phyloP scores from a whole-genome alignment of 2,888 invertebrate genomes.

The Drosophila lacicola region DNA sequence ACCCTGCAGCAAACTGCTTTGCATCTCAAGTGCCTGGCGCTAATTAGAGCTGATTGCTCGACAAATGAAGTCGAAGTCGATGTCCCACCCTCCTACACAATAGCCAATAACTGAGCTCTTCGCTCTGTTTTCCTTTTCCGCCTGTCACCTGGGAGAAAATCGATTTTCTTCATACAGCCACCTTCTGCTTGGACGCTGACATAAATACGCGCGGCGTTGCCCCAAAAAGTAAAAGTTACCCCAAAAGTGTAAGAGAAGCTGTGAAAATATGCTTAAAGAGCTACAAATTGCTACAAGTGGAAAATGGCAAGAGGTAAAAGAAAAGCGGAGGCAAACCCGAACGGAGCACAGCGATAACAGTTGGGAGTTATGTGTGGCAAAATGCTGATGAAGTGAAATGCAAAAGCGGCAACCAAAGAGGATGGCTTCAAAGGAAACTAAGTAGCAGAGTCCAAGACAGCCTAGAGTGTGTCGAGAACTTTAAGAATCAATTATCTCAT shows the following conservation, averaged over 20 bases:
- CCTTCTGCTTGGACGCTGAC: conserved; percentile 56
- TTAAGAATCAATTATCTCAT: conserved; percentile 35
- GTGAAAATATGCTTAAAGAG: conserved; percentile 59
- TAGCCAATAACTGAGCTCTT: neutral
- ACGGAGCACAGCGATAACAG: conserved; percentile 36
- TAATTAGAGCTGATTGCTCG: conserved; percentile 76
- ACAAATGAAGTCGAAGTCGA: conserved; percentile 70
- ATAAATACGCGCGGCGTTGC: conserved; percentile 50
- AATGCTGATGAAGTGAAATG: conserved; percentile 51
- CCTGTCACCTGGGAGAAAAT: conserved; percentile 46
- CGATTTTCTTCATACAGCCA: conserved; percentile 61
- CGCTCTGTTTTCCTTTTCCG: conserved; percentile 8
- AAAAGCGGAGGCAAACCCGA: neutral
- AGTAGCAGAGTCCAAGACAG: neutral
- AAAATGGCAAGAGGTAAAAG: neutral
- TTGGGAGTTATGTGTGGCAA: conserved; percentile 46
- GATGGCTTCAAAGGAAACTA: conserved; percentile 14
- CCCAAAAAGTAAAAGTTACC: conserved; percentile 47
- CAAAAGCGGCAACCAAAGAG: conserved; percentile 26
- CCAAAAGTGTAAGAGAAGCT: conserved; percentile 33
- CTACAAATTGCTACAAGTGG: conserved; percentile 38
- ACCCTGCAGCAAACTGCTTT: conserved; percentile 24
- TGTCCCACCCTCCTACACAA: conserved; percentile 12
- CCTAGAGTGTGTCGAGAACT: neutral
- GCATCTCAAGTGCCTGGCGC: conserved; percentile 57